A percentile compares a stretch with the other conserved stretches of the same genome.
Evolutionary conservation across 2,797 vertebrate genomes (phyloP).

Genomic region (Hydrolagus colliei): DNA sequence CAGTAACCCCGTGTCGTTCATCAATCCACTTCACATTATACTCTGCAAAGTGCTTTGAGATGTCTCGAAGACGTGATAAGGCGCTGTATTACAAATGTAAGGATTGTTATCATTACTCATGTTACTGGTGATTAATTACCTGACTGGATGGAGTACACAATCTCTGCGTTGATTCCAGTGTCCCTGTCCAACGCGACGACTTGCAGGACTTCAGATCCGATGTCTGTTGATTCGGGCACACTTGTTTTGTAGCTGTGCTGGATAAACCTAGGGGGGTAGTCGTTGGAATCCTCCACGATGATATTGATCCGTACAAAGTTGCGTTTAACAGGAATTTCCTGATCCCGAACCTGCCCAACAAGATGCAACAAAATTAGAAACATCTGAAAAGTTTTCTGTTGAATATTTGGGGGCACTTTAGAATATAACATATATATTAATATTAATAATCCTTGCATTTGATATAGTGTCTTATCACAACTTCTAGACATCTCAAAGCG

Average conservation of each 20-base stretch:
- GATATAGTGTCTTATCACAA: too few species aligned
- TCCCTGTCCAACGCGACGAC: slow-evolving; percentile 83
- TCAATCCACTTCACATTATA: too few species aligned
- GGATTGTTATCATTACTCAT: too few species aligned
- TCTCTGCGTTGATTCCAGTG: slow-evolving; percentile 74
- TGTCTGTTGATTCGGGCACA: slow-evolving; percentile 58
- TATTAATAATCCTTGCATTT: too few species aligned
- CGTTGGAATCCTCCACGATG: slow-evolving; percentile 75
- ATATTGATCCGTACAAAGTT: slow-evolving; percentile 81
- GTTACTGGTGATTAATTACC: slow-evolving; percentile 55
- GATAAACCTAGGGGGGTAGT: slow-evolving; percentile 77
- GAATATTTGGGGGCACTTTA: neutral
- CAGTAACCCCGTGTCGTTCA: too few species aligned
- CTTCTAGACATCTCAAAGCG: too few species aligned
- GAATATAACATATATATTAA: neutral
- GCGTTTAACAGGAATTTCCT: slow-evolving; percentile 85
- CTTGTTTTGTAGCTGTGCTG: slow-evolving; percentile 65
- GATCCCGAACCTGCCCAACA: slow-evolving; percentile 78
- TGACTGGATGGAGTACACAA: slow-evolving; percentile 78
- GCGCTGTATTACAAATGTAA: too few species aligned
- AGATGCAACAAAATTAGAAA: neutral
- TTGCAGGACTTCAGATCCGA: slow-evolving; percentile 68
- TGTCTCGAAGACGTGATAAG: too few species aligned
- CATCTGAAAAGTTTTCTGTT: too few species aligned
- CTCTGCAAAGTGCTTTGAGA: too few species aligned